A percentile compares a stretch with the other conserved stretches of the same genome.
These are phyloP conservation scores for Archivesica marissinica DNA, from an alignment of 1,140 invertebrate species.

Conservation along the genomic window DNA sequence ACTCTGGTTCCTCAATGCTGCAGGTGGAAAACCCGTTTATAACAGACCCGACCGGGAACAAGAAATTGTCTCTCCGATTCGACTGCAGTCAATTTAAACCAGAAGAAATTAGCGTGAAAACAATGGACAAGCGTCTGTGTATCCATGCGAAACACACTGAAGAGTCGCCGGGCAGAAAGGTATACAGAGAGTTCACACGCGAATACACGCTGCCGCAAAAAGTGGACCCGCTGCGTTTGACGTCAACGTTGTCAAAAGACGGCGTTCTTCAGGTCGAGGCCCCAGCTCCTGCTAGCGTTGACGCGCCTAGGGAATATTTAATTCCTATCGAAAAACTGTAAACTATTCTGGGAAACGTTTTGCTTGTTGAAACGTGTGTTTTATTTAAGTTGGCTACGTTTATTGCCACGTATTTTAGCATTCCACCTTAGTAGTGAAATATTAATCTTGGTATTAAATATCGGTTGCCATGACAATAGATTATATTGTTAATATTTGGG, in stretches of 20 bases:
- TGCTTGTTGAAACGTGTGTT: too few species aligned
- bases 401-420: too few species aligned
- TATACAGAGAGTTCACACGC: slow-evolving; percentile 80
- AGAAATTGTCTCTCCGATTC: slow-evolving; percentile 78
- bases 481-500: too few species aligned
- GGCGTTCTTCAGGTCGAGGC: slow-evolving; percentile 81
- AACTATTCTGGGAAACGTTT: too few species aligned
- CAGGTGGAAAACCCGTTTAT: slow-evolving; percentile 78
- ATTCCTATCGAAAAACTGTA: slow-evolving; percentile 75
- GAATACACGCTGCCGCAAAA: slow-evolving; percentile 78
- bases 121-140: slow-evolving; percentile 77
- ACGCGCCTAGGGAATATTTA: slow-evolving; percentile 74
- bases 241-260: slow-evolving; percentile 79
- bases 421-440: too few species aligned
- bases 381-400: too few species aligned
- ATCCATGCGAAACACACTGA: slow-evolving; percentile 79
- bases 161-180: slow-evolving; percentile 73
- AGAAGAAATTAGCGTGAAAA: slow-evolving; percentile 80
- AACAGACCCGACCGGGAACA: slow-evolving; percentile 75
- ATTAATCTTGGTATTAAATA: too few species aligned
- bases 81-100: slow-evolving; percentile 81
- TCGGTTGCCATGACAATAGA: too few species aligned
- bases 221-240: slow-evolving; percentile 78
- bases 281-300: slow-evolving; percentile 74
- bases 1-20: slow-evolving; percentile 64